phyloP scores from a whole-genome alignment of 2,797 vertebrate species.

The Syngnathus acus region DNA sequence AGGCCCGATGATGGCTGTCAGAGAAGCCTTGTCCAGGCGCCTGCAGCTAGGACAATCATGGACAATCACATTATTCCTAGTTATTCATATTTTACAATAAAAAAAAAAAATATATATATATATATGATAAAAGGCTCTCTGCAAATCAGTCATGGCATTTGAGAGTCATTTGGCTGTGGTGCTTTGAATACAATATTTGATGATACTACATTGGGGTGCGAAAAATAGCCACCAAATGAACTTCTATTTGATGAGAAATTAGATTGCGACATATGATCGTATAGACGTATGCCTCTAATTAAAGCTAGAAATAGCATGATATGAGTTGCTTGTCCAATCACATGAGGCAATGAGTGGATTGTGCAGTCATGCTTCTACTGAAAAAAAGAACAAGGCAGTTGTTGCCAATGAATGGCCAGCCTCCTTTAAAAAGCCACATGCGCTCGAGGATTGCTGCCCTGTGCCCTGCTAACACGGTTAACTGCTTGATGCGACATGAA shows the following conservation, averaged over 20 bases:
- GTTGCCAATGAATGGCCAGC: background rate
- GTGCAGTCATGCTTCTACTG: too few species aligned
- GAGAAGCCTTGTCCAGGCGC: conserved; percentile 34
- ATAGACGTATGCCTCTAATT: too few species aligned
- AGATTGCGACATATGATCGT: too few species aligned
- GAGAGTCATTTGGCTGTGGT: background rate
- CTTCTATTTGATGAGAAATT: too few species aligned
- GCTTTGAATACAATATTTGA: background rate
- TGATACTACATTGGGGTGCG: too few species aligned
- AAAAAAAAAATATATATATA: background rate
- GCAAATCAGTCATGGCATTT: background rate
- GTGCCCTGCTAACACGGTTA: too few species aligned
- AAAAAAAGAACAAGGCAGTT: background rate
- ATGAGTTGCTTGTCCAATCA: background rate
- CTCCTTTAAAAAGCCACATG: too few species aligned
- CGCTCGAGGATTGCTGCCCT: too few species aligned
- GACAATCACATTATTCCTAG: conserved; percentile 33
- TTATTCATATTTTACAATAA: conserved; percentile 26
- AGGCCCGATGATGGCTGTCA: conserved; percentile 52
- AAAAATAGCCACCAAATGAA: too few species aligned
- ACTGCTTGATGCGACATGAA: too few species aligned
- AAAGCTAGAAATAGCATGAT: too few species aligned
- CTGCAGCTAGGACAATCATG: conserved; percentile 29
- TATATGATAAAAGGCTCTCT: background rate
- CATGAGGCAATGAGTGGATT: background rate